Conservation (phyloP, 1,140 invertebrate species). For the Mercenaria mercenaria region DNA sequence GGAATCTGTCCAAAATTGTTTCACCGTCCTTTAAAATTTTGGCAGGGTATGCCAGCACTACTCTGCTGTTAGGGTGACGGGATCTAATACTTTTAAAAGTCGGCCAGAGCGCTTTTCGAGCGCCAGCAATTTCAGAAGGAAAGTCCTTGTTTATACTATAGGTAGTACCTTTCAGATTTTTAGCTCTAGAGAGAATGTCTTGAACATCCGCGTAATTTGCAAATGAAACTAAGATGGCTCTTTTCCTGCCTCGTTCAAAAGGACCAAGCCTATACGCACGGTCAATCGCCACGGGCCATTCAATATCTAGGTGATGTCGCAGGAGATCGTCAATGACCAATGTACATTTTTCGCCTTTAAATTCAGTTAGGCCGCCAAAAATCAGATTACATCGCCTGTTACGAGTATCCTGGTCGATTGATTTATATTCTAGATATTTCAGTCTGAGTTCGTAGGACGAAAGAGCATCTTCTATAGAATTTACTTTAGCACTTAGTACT, state of each 20-base stretch:
- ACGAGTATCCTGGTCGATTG: background rate
- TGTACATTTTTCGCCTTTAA: background rate
- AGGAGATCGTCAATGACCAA: background rate
- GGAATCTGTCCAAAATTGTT: background rate
- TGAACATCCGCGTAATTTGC: background rate
- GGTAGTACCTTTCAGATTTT: background rate
- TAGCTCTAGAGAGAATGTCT: background rate
- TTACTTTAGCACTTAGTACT: background rate
- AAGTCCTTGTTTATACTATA: conserved; percentile 18
- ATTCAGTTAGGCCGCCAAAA: background rate
- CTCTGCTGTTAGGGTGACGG: background rate
- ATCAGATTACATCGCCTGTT: background rate
- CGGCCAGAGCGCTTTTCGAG: background rate
- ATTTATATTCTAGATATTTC: background rate
- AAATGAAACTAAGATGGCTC: background rate
- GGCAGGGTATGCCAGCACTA: background rate
- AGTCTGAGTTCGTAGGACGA: background rate
- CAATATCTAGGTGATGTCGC: too few relatives aligned
- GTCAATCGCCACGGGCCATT: background rate
- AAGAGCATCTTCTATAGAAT: background rate
- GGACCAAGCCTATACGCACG: background rate
- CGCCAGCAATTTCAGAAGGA: background rate
- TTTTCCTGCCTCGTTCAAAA: background rate
- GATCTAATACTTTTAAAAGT: background rate
- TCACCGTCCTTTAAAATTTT: background rate